Evolutionary conservation across 2,113 vertebrate genomes (phyloP), one percentile per base, ranked within the genome.

Genomic region (Hippocampus abdominalis): DNA sequence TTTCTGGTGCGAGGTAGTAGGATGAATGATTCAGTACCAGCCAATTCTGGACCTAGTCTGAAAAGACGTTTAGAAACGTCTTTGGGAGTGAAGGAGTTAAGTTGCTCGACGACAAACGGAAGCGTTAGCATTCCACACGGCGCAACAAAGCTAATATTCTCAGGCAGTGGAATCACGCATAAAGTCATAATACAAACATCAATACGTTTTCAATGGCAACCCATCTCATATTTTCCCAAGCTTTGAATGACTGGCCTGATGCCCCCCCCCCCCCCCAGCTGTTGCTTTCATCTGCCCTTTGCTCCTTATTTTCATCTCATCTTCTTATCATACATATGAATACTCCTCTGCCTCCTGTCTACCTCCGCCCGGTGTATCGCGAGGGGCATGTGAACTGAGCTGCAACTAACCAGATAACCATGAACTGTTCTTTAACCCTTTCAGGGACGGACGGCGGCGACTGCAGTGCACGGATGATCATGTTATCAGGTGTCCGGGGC

Each of bases 21-120:
- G 64, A 29, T 64, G 57, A 56, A 73, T 15, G 2, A 71, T 69
- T n/a, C n/a, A n/a, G n/a, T n/a, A n/a, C n/a, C n/a, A n/a, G n/a
- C n/a, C n/a, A n/a, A n/a, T n/a, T n/a, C n/a, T n/a, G n/a, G n/a
- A n/a, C n/a, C n/a, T n/a, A n/a, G n/a, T n/a, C n/a, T n/a, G n/a
- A n/a, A n/a, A n/a, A n/a, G n/a, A n/a, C n/a, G n/a, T n/a, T n/a
- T n/a, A n/a, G n/a, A n/a, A n/a, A n/a, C n/a, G n/a, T n/a, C n/a
- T n/a, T n/a, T n/a, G n/a, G n/a, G n/a, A n/a, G n/a, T n/a, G n/a
- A n/a, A n/a, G n/a, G n/a, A n/a, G n/a, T n/a, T 49, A 23, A 62
- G 65, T 66, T 42, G 57, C 51, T 46, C 48, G 23, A 39, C 68
- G 64, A 25, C 2, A 53, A 71, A 60, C n/a, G 61, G 44, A 32